Conservation (phyloP, 2,113 vertebrate species). For the Pelmatolapia mariae region DNA sequence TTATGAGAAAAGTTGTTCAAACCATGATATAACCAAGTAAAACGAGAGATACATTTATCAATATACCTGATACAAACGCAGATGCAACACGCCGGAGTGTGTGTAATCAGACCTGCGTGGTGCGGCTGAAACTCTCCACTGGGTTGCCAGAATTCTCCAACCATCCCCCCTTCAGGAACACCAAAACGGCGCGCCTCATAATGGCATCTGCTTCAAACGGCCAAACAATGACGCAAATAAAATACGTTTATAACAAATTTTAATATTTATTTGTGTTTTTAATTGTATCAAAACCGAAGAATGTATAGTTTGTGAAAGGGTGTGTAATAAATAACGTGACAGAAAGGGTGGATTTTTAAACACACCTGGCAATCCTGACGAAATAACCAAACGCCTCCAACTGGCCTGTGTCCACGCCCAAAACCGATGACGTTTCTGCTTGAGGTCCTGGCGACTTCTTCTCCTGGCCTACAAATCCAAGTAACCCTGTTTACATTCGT, state of each 20-base stretch:
- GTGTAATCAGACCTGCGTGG: slow-evolving; percentile 19
- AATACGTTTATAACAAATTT: not conserved
- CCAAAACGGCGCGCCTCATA: not conserved
- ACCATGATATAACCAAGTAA: fast-evolving
- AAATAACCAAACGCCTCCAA: not conserved
- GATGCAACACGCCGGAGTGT: slow-evolving; percentile 38
- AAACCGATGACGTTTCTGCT: slow-evolving; percentile 32
- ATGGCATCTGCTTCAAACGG: not conserved
- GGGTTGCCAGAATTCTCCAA: slow-evolving; percentile 32
- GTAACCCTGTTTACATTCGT: not conserved
- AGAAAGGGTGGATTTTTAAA: not conserved
- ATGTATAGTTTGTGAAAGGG: not conserved
- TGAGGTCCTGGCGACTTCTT: not conserved
- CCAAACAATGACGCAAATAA: not conserved
- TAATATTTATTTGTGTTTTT: not conserved
- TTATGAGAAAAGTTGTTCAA: fast-evolving
- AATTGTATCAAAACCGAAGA: not conserved
- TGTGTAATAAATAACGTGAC: not conserved
- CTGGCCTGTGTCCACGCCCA: slow-evolving; percentile 41
- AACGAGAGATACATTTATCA: fast-evolving
- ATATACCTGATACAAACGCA: slow-evolving; percentile 33
- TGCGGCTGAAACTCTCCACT: slow-evolving; percentile 1
- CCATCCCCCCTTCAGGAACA: slow-evolving; percentile 1
- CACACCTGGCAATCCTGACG: slow-evolving; percentile 40
- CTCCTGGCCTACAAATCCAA: not conserved